Conservation (phyloP, 2,113 vertebrate genomes). For the Aramus guarauna region DNA sequence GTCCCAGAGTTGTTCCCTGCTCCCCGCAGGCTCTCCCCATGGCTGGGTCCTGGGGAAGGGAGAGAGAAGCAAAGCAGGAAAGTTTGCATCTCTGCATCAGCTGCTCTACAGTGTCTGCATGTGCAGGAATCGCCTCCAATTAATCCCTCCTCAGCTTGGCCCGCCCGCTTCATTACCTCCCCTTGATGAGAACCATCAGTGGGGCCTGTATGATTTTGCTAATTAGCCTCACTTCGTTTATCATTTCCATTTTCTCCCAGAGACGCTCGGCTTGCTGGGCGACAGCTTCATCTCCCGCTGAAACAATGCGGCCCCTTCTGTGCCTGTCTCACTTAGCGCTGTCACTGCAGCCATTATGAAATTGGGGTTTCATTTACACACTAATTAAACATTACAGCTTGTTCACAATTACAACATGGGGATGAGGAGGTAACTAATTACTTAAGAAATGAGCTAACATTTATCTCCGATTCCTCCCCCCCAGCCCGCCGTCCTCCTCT, state of each 20-base stretch:
- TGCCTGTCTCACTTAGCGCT: conserved; percentile 80
- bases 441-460: conserved; percentile 87
- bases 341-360: conserved; percentile 82
- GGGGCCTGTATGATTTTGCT: conserved; percentile 79
- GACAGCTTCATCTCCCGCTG: conserved; percentile 78
- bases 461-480: conserved; percentile 74
- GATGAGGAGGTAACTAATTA: conserved; percentile 90
- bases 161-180: conserved; percentile 74
- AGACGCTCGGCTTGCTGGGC: conserved; percentile 71
- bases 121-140: conserved; percentile 63
- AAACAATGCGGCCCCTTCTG: conserved; percentile 76
- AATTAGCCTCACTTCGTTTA: conserved; percentile 81
- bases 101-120: not conserved
- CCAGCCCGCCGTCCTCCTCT: not conserved
- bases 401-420: conserved; percentile 85
- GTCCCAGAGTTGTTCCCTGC: not conserved
- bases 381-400: conserved; percentile 95
- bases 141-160: conserved; percentile 60
- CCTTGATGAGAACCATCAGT: conserved; percentile 77
- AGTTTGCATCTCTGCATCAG: not conserved
- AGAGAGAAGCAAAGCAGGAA: not conserved
- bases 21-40: not conserved
- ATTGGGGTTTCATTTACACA: conserved; percentile 87
- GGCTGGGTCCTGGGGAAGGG: not conserved
- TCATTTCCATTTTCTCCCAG: conserved; percentile 78